Evolutionary conservation across 2,113 vertebrate species (phyloP).

Genomic region (Hiodon tergisus): DNA sequence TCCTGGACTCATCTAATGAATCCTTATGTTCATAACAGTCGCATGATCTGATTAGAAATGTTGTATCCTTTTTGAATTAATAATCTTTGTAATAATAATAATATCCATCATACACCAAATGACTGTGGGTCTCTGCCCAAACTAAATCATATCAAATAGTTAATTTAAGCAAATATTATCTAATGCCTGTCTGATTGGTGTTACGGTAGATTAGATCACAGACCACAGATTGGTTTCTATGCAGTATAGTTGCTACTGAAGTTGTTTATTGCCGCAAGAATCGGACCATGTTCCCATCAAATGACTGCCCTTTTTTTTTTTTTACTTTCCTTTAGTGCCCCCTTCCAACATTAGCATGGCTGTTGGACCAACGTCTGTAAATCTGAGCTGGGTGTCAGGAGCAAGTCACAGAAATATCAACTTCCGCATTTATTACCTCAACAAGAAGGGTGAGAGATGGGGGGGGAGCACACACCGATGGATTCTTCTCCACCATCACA

Average conservation of each 20-base stretch:
- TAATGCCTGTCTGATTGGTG: not conserved
- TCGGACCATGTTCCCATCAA: not conserved
- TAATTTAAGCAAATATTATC: no score
- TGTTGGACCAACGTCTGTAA: slow-evolving; percentile 62
- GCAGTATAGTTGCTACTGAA: not conserved
- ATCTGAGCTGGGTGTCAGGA: slow-evolving; percentile 70
- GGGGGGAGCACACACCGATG: not conserved
- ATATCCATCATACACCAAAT: no score
- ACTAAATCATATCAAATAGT: no score
- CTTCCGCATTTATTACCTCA: slow-evolving; percentile 67
- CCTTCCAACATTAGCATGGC: slow-evolving; percentile 59
- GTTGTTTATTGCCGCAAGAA: no score
- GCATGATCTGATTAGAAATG: no score
- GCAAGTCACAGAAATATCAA: slow-evolving; percentile 67
- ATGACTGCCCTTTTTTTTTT: not conserved
- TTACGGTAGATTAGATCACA: not conserved
- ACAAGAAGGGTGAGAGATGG: slow-evolving; percentile 50
- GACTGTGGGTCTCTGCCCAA: no score
- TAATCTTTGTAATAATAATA: no score
- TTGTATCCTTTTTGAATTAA: no score
- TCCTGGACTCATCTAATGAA: no score
- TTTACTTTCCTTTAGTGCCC: slow-evolving; percentile 40
- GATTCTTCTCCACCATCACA: not conserved
- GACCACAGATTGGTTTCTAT: not conserved
- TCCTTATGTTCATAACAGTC: no score